phyloP scores from a whole-genome alignment of 2,113 vertebrate species.

The Gambusia affinis region DNA sequence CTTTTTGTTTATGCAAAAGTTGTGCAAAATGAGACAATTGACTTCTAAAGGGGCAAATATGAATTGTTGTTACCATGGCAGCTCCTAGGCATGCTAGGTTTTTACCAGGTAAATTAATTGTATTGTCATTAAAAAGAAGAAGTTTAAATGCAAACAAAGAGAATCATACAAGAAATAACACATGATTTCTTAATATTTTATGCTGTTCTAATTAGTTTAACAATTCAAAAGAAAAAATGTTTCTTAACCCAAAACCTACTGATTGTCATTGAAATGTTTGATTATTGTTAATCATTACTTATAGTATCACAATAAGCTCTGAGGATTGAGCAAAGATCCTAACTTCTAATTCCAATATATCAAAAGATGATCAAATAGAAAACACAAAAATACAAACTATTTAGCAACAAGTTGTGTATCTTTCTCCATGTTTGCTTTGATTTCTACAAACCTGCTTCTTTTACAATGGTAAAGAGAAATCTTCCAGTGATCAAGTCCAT shows the following conservation, averaged over 20 bases:
- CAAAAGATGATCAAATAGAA: neutral
- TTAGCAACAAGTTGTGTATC: no score
- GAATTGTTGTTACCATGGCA: neutral
- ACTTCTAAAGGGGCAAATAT: neutral
- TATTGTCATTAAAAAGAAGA: neutral
- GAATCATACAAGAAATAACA: neutral
- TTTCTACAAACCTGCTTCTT: no score
- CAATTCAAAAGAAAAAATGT: no score
- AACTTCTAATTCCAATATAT: neutral
- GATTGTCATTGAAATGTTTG: no score
- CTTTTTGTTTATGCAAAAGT: neutral
- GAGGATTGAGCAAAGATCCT: neutral
- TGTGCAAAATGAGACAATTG: neutral
- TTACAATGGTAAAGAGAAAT: no score
- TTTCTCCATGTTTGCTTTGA: no score
- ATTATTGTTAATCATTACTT: no score
- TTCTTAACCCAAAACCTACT: no score
- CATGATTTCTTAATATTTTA: no score
- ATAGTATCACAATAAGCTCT: neutral
- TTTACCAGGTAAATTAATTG: neutral
- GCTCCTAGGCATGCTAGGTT: neutral
- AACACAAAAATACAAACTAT: neutral
- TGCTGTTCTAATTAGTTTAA: no score
- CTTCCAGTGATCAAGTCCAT: no score
- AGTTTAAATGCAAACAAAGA: neutral